Conservation (phyloP, 2,888 invertebrate genomes). For the Anorthoa munda region DNA sequence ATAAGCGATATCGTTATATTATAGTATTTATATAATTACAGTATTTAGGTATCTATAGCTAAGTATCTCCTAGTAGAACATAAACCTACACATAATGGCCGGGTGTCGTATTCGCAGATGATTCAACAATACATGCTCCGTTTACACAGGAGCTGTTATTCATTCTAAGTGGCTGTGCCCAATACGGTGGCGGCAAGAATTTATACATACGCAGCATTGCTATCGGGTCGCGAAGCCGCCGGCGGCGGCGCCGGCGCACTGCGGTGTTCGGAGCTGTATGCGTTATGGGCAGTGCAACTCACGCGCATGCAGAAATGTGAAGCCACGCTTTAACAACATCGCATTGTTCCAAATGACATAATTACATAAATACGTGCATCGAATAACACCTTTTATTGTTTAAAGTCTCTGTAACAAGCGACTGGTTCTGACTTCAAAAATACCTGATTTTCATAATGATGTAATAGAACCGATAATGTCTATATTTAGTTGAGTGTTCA, state of each 20-base stretch:
- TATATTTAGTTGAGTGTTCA: constrained; percentile 28
- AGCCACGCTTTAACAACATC: constrained; percentile 49
- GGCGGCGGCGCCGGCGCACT: constrained; percentile 42
- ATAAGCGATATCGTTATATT: too few species aligned
- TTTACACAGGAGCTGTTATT: constrained; percentile 65
- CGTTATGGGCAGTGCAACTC: constrained; percentile 37
- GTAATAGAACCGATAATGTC: constrained; percentile 24
- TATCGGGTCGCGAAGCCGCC: constrained; percentile 63
- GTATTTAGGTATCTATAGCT: constrained; percentile 32
- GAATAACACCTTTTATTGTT: constrained; percentile 46
- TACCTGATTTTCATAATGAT: constrained; percentile 50
- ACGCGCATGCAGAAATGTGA: constrained; percentile 63
- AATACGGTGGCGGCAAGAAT: constrained; percentile 65
- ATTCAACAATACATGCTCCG: constrained; percentile 66
- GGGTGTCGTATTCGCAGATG: constrained; percentile 66
- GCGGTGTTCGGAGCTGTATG: neutral
- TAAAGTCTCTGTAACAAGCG: constrained; percentile 15
- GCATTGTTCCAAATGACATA: constrained; percentile 58
- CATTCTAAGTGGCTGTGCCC: constrained; percentile 59
- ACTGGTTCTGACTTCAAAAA: constrained; percentile 44
- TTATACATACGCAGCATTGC: constrained; percentile 65
- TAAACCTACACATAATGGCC: constrained; percentile 34
- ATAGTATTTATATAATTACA: neutral
- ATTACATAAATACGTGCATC: constrained; percentile 43
- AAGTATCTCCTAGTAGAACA: constrained; percentile 37